Evolutionary conservation across 2,797 vertebrate species (phyloP), one percentile per base, ranked within the genome.

Genomic region (Pangasius macronema): DNA sequence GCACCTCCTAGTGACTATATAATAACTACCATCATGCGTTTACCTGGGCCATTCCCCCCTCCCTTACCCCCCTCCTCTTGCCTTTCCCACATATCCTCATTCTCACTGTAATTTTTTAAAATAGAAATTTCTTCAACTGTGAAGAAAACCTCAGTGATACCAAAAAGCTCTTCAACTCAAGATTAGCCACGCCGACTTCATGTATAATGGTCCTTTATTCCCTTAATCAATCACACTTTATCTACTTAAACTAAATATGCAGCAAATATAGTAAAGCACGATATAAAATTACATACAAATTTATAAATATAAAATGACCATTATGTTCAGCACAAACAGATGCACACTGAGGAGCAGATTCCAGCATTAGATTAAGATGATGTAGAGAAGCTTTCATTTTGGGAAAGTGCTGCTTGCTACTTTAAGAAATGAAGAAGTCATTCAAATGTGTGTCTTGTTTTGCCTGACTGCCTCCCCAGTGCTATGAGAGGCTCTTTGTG

Each of bases 401-500:
- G 24, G 65, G n/a, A 30, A 70, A 39, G 55, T 57, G 84, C 67
- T 68, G 65, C 57, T 33, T 72, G 85, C 39, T 18, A 33, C 76
- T 90, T 89, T 57, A 87, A 84, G 73, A 86, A 85, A 91, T 83
- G 53, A 84, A 90, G 82, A 87, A 53, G 33, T 49, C 46, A 90
- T 91, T 85, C 88, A 90, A 90, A 90, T 89, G 84, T 46, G 63
- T 90, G 72, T 89, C 75, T 87, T 89, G 85, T 67, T 88, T 87
- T 70, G 2, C 82, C 70, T 76, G 85, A 85, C 85, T 75, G 82
- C 68, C 85, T 88, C 68, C 46, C 68, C 39, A 46, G 27, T 86
- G 63, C 73, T 67, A 87, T 89, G 85, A 91, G 87, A 90, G 87
- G 87, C 79, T 86, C 89, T 89, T 90, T 91, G 90, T 90, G 36